Evolutionary conservation across 1,140 invertebrate genomes (phyloP).

Genomic region (Oreohelix idahoensis): DNA sequence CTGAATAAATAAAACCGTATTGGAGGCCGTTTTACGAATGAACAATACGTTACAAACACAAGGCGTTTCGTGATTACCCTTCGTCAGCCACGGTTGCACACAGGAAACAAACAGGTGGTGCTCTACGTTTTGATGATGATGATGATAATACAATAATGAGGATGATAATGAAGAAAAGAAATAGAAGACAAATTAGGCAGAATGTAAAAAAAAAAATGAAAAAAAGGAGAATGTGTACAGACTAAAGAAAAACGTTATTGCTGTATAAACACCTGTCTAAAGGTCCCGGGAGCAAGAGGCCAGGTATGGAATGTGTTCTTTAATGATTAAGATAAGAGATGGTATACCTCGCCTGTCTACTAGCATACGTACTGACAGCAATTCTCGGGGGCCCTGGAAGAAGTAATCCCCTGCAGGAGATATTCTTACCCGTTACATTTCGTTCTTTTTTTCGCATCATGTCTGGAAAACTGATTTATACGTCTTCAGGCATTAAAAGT

Average conservation of each 20-base stretch:
- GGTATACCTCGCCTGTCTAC: neutral
- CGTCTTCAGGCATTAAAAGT: neutral
- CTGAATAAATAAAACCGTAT: too few relatives aligned
- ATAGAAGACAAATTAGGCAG: too few relatives aligned
- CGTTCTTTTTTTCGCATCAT: neutral
- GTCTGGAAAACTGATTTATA: neutral
- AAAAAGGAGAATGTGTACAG: neutral
- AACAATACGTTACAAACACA: too few relatives aligned
- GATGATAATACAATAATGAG: too few relatives aligned
- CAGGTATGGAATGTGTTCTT: neutral
- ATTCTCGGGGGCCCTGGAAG: neutral
- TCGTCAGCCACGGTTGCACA: too few relatives aligned
- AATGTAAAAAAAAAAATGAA: neutral
- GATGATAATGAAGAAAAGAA: too few relatives aligned
- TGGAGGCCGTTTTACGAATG: too few relatives aligned
- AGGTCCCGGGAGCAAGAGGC: neutral
- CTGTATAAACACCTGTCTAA: neutral
- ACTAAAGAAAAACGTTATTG: neutral
- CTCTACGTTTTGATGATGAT: too few relatives aligned
- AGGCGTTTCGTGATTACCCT: too few relatives aligned
- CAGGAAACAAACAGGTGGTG: too few relatives aligned
- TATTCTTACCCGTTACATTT: neutral
- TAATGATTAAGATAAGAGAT: neutral
- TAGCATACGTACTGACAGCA: neutral
- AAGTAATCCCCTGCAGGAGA: neutral